These are phyloP conservation scores for Seriola rivoliana DNA, from an alignment of 2,113 vertebrate species.

Conservation along the genomic window DNA sequence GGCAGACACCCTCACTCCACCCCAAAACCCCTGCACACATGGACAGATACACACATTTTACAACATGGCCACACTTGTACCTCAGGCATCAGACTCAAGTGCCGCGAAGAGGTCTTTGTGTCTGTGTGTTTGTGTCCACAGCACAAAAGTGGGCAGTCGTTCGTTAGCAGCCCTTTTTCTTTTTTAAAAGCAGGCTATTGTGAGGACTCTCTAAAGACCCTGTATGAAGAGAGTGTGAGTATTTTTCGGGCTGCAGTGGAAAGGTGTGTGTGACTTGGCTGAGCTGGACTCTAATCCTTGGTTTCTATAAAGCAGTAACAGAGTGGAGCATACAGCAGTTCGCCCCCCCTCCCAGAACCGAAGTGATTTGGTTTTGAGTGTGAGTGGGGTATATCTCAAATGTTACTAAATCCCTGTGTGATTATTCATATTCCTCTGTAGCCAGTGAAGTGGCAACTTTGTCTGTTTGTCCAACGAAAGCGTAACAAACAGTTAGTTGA, in stretches of 20 bases:
- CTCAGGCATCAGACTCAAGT: conserved; percentile 57
- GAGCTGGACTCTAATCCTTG: conserved; percentile 63
- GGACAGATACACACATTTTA: conserved; percentile 53
- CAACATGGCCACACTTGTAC: conserved; percentile 50
- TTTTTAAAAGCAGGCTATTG: conserved; percentile 44
- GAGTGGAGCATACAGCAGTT: conserved; percentile 47
- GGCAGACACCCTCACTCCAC: conserved; percentile 46
- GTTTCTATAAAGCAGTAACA: conserved; percentile 57
- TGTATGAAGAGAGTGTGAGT: conserved; percentile 36
- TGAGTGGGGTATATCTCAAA: conserved; percentile 45
- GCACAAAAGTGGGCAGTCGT: conserved; percentile 66
- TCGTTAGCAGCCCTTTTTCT: conserved; percentile 44
- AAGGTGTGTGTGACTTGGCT: conserved; percentile 24
- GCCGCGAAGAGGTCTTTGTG: conserved; percentile 53
- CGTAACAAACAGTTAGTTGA: conserved; percentile 45
- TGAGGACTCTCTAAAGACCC: conserved; percentile 62
- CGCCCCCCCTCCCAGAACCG: conserved; percentile 25
- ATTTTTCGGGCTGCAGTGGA: conserved; percentile 55
- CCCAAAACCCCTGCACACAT: conserved; percentile 43
- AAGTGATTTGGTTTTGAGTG: conserved; percentile 39
- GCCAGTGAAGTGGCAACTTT: conserved; percentile 45
- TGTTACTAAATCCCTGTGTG: conserved; percentile 66
- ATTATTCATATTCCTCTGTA: conserved; percentile 64
- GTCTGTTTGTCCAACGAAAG: conserved; percentile 46
- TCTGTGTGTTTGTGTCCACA: conserved; percentile 61